Base-by-base conservation (phyloP, 2,888 invertebrate genomes). In the Zygogramma bicolorata region DNA sequence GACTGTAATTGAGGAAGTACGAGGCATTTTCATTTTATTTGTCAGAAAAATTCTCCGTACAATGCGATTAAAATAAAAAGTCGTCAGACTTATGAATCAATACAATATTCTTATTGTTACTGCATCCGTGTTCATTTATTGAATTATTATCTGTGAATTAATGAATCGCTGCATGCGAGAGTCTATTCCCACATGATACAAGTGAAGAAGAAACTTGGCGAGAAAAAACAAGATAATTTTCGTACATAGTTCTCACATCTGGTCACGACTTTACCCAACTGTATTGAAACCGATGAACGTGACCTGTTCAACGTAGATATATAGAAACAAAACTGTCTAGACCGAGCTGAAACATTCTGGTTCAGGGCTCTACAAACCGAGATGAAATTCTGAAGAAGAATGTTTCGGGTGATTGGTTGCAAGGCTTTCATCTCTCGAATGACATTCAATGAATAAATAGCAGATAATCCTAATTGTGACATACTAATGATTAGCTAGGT, bases 21-120 rank as follows among this genome's bases (percentile, higher is more conserved):
- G 38, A 31, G 29, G 34, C n/a, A 53, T 25, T 65, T 70, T 31
- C 20, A 29, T 29, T 42, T 65, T 65, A 38, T 58, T 31, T 61
- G 31, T n/a, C 49, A 25, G 49, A 61, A 60, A 22, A 66, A 53
- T 60, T 61, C 53, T 53, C 25, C 20, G 20, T 49, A 65, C 65
- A 70, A 70, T 65, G 13, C 65, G 20, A 18, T 15, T 18, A 25
- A 18, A 60, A 65, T 59, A 59, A 65, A 70, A 66, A 53, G 40
- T 34, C 27, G 53, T 15, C 34, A 62, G 70, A 61, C 60, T 66
- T 65, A 59, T 53, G 60, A 70, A 66, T 66, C 31, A 58, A 59
- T 58, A 63, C 13, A 53, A n/a, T 53, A 53, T 25, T 13, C 6
- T 53, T 25, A 53, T 53, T 13, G n/a, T 22, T 25, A 53, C n/a